Percentiles rank a stretch among this genome's conserved stretches.
Conservation (phyloP, 2,797 vertebrate species). For the Smutsia gigantea region DNA sequence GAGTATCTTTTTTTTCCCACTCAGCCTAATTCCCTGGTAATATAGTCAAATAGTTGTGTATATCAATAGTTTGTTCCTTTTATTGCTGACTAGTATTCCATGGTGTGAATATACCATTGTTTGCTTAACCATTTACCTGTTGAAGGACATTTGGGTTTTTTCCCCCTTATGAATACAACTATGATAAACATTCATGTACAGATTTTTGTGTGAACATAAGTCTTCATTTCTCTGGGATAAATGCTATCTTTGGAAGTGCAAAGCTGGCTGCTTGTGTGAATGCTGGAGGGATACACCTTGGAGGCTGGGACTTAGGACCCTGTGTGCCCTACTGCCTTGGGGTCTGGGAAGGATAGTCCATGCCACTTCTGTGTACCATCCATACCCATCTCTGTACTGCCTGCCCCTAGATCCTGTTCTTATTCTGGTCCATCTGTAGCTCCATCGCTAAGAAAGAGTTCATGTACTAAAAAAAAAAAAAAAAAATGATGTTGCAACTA, state of each 20-base stretch:
- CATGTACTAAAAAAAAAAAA: neutral
- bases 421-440: neutral
- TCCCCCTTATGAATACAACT: neutral
- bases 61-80: neutral
- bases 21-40: neutral
- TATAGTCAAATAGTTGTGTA: neutral
- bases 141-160: neutral
- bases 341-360: neutral
- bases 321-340: neutral
- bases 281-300: neutral
- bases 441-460: neutral
- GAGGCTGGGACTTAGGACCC: neutral
- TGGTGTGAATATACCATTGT: neutral
- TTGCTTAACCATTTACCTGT: neutral
- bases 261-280: neutral
- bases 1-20: neutral
- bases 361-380: neutral
- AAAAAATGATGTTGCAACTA: neutral
- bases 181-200: neutral
- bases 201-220: neutral
- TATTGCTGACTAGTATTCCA: neutral
- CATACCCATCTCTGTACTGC: neutral
- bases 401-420: neutral
- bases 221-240: conserved; percentile 25
- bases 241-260: neutral